Conservation (phyloP, 2,113 vertebrate genomes). For the Sinocyclocheilus anshuiensis region DNA sequence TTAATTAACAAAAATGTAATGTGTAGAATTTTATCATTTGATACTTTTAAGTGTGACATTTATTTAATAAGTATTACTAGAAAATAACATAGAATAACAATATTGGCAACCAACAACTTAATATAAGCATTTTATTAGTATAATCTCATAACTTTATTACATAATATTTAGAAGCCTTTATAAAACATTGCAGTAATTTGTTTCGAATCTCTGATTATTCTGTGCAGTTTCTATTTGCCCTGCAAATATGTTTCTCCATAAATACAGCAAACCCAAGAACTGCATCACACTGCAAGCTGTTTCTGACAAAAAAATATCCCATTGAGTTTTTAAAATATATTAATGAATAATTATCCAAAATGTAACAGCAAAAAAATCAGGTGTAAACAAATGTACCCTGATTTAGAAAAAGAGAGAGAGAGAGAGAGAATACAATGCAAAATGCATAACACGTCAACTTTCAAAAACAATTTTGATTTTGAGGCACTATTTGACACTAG, state of each 20-base stretch:
- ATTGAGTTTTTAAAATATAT: not conserved
- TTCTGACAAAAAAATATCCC: not conserved
- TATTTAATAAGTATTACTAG: no score
- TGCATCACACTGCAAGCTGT: not conserved
- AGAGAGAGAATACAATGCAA: not conserved
- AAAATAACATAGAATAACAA: not conserved
- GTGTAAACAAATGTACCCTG: not conserved
- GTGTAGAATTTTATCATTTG: not conserved
- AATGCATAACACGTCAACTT: slow-evolving; percentile 1
- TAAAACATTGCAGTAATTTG: not conserved
- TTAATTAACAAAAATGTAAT: not conserved
- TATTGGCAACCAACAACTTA: not conserved
- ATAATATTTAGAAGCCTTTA: not conserved
- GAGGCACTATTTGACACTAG: slow-evolving; percentile 12
- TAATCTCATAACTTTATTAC: not conserved
- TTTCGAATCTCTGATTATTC: not conserved
- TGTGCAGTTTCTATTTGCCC: not conserved
- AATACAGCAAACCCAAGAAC: not conserved
- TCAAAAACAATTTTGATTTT: not conserved
- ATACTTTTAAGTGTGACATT: not conserved
- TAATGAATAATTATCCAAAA: not conserved
- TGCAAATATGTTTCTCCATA: not conserved
- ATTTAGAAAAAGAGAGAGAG: not conserved
- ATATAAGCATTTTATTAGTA: not conserved
- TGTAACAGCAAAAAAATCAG: not conserved